Percentiles rank a stretch among this genome's conserved stretches.
Evolutionary conservation across 2,888 invertebrate species (phyloP).

Genomic region (Eristalinus aeneus): DNA sequence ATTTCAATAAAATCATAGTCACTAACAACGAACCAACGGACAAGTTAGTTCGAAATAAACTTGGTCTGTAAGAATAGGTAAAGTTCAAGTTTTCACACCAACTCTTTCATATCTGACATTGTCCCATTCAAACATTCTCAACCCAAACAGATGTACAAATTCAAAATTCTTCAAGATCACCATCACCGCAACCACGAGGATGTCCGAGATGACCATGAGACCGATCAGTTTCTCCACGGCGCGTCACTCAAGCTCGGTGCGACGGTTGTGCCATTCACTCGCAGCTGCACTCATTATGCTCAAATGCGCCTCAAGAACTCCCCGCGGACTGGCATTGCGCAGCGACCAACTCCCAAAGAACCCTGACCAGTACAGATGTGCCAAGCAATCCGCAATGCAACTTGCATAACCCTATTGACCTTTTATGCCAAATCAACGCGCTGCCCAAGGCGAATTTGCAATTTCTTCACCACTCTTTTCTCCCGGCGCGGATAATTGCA

Average conservation of each 20-base stretch:
- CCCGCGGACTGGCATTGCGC: too few relatives aligned
- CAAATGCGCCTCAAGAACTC: not conserved
- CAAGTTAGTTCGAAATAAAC: too few relatives aligned
- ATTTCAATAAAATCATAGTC: too few relatives aligned
- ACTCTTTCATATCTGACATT: not conserved
- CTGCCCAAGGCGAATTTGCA: constrained; percentile 8
- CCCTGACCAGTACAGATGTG: not conserved
- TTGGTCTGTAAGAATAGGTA: too few relatives aligned
- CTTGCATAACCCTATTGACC: constrained; percentile 44
- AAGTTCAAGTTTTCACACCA: not conserved
- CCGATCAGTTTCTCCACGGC: not conserved
- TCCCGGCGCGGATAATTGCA: constrained; percentile 38
- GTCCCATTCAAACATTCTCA: not conserved
- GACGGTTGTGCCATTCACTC: not conserved
- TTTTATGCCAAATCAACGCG: constrained; percentile 20
- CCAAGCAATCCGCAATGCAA: not conserved
- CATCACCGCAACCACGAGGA: not conserved
- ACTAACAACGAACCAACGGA: too few relatives aligned
- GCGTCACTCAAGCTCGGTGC: not conserved
- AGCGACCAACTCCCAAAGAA: not conserved
- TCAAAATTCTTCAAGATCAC: not conserved
- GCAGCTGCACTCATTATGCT: constrained; percentile 2
- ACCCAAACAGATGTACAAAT: not conserved
- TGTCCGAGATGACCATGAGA: not conserved
- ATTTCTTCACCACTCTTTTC: constrained; percentile 8